phyloP scores from a whole-genome alignment of 2,113 vertebrate genomes.

The Antigone vipio region DNA sequence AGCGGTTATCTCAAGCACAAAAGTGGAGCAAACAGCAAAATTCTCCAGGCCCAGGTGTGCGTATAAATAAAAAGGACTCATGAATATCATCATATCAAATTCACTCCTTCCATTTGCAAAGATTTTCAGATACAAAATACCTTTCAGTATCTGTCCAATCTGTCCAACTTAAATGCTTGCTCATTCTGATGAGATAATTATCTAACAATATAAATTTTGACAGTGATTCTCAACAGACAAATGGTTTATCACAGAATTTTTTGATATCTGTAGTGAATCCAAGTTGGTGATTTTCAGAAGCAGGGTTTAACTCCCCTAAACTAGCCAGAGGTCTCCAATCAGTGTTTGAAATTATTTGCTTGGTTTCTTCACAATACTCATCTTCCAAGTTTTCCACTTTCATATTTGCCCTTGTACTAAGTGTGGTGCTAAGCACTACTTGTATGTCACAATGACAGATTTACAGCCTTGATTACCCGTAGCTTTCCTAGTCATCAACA shows the following conservation, averaged over 20 bases:
- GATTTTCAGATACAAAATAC: not conserved
- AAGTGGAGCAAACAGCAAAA: not conserved
- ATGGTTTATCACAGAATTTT: not conserved
- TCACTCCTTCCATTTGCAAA: not conserved
- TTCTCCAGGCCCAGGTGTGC: not conserved
- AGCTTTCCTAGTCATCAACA: slow-evolving; percentile 24
- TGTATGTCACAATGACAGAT: not conserved
- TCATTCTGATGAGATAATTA: slow-evolving; percentile 19
- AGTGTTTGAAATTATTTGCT: not conserved
- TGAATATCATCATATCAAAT: not conserved
- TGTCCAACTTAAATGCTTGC: not conserved
- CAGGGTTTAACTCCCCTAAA: not conserved
- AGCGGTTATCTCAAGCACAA: not conserved
- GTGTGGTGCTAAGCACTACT: not conserved
- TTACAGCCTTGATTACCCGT: slow-evolving; percentile 7
- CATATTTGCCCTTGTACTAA: not conserved
- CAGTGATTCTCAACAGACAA: not conserved
- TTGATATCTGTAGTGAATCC: not conserved
- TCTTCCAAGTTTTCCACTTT: not conserved
- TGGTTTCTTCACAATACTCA: not conserved
- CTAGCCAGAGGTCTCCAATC: not conserved
- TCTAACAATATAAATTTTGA: not conserved
- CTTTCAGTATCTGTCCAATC: not conserved
- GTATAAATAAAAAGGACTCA: not conserved
- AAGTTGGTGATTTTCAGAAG: not conserved